Base-by-base conservation (phyloP, 2,113 vertebrate species). In the Calidris pugnax region DNA sequence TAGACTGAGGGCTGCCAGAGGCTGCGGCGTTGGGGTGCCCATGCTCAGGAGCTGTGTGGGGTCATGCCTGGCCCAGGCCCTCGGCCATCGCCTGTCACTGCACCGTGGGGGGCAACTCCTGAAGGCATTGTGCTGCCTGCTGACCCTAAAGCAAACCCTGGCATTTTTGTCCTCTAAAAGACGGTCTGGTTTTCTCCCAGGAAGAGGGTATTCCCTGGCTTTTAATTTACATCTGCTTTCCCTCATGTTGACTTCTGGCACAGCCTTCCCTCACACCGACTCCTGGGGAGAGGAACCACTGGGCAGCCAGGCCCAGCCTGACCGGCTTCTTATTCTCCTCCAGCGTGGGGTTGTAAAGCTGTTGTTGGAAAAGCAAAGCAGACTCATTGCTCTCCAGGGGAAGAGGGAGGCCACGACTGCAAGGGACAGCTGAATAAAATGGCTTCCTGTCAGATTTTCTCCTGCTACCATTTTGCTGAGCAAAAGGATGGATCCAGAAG, bases 391-490 rank as follows among this genome's bases (percentile, higher is more conserved):
- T 92, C 43, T 72, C 89, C 71, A 12, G 87, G 90, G 77, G 17
- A 88, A 89, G 55, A 63, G 66, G 64, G 69, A 94, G 85, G 85
- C 56, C 94, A 62, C 43, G 80, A 75, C 68, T 51, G 41, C 30
- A 89, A 73, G 78, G 62, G 79, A 74, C 56, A 82, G 68, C 55
- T 60, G 76, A 76, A 92, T 57, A 78, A 89, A 73, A 71, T 41
- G 66, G 45, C 91, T 93, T 91, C 85, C 85, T 88, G 85, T 71
- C 74, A 69, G 57, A 67, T 59, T 81, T 91, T 64, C 68, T 95
- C 79, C 76, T n/a, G 75, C 63, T 93, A 72, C 75, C 59, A 72
- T 93, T 96, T 95, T 84, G 76, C 90, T 89, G 93, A 92, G 90
- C 30, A 41, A 96, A 96, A 96, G 87, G 75, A 85, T 51, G 37